Base-by-base conservation (phyloP, 2,888 invertebrate genomes). In the Terebella lapidaria region DNA sequence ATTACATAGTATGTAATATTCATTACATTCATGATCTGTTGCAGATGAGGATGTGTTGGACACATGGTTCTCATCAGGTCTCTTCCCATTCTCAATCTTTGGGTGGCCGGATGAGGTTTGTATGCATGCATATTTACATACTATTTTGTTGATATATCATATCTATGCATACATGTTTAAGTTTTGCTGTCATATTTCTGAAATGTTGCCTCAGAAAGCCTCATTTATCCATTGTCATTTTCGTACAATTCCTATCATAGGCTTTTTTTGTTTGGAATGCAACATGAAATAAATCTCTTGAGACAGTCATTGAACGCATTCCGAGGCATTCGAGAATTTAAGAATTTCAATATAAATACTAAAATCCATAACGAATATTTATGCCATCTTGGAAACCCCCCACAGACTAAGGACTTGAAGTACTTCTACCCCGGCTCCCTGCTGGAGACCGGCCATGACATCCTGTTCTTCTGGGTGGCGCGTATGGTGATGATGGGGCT, bases 381-480 rank as follows among this genome's bases (percentile, higher is more conserved):
- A n/a, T n/a, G n/a, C n/a, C n/a, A n/a, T n/a, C n/a, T n/a, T n/a
- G n/a, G n/a, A n/a, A n/a, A n/a, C n/a, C n/a, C n/a, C n/a, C n/a
- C 59, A 20, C 57, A 78, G 77, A 87, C 86, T 0, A 79, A 82
- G 47, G 88, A 88, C 59, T 77, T 94, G 66, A 78, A 88, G 79
- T 86, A 87, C 0, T 94, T 92, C 82, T 99, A 94, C 83, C 99
- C 99, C 0, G 90, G 92, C 0, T 87, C 89, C 0, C 80, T 99
- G 51, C 83, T 99, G 70, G 99, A 99, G 83, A 97, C 96, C 0
- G 96, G 99, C 0, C 94, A 97, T 78, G 99, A 86, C 70, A 99
- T 99, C 73, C 81, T 99, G 53, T 99, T 99, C 85, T 99, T 99
- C 84, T 99, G 99, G 99, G 99, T 99, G 2, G 97, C 97, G 0